Evolutionary conservation across 35 echinoderm and acorn worm species (phyloP).

Genomic region (Ophiothrix spiculata): DNA sequence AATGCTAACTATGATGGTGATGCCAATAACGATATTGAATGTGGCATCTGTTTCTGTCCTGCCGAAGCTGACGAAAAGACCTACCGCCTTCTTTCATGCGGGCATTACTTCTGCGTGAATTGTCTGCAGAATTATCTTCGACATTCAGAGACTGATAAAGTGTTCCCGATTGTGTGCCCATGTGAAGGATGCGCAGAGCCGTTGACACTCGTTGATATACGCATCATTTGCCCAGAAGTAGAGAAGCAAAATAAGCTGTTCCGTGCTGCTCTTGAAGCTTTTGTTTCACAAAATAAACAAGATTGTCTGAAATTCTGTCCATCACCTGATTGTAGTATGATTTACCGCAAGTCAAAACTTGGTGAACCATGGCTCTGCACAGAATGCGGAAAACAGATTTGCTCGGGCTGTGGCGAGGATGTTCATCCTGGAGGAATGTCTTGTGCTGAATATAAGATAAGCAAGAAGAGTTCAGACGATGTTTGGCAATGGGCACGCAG

Average conservation of each 20-base stretch:
- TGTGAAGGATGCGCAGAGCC: constrained; percentile 20
- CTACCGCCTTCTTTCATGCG: constrained; percentile 27
- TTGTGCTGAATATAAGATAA: constrained; percentile 32
- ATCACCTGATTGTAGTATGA: constrained; percentile 40
- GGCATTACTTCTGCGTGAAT: constrained; percentile 20
- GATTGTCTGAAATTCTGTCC: constrained; percentile 27
- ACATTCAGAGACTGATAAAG: not conserved
- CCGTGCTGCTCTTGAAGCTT: constrained; percentile 19
- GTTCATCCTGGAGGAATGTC: constrained; percentile 12
- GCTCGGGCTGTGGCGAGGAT: constrained; percentile 25
- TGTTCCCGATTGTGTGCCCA: not conserved
- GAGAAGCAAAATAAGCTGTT: not conserved
- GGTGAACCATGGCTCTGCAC: constrained; percentile 5
- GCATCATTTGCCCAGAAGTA: not conserved
- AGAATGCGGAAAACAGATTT: constrained; percentile 15
- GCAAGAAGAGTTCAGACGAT: not conserved
- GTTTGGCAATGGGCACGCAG: constrained; percentile 10
- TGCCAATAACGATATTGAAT: constrained; percentile 6
- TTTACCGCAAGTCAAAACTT: constrained; percentile 3
- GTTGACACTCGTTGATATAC: constrained; percentile 28
- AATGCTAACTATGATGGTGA: not conserved
- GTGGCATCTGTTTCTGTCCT: constrained; percentile 30
- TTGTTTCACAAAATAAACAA: constrained; percentile 25
- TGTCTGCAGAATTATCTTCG: constrained; percentile 6
- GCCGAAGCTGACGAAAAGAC: constrained; percentile 6